phyloP scores from a whole-genome alignment of 2,888 invertebrate genomes.

The Nysson spinosus region DNA sequence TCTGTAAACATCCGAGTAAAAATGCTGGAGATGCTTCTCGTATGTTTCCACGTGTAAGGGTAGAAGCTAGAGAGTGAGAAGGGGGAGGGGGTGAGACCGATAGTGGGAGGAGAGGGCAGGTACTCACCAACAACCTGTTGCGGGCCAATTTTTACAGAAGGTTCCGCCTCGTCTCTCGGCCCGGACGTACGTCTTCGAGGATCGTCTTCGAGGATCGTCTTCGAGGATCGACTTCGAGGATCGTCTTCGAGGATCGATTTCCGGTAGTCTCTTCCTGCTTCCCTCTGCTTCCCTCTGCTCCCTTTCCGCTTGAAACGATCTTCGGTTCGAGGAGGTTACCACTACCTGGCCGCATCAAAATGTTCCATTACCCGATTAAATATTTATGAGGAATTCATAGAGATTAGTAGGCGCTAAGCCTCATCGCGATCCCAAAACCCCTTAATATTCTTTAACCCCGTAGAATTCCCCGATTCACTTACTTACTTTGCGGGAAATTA shows the following conservation, averaged over 20 bases:
- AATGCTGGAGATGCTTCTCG: conserved; percentile 42
- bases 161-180: conserved; percentile 49
- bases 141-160: conserved; percentile 60
- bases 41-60: background rate
- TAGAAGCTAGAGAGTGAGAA: no score
- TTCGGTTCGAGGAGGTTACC: no score
- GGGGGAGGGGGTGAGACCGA: no score
- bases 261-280: no score
- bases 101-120: no score
- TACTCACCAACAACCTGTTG: conserved; percentile 64
- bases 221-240: no score
- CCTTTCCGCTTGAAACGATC: conserved; percentile 45
- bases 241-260: no score
- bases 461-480: no score
- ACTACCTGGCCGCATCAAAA: background rate
- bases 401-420: conserved; percentile 24
- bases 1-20: conserved; percentile 11
- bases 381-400: conserved; percentile 31
- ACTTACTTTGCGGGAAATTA: no score
- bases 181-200: conserved; percentile 48
- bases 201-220: no score
- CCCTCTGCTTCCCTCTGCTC: no score
- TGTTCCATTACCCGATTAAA: conserved; percentile 12
- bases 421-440: conserved; percentile 3
- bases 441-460: no score